Evolutionary conservation across 2,888 invertebrate genomes (phyloP).

Genomic region (Cephus runcator): DNA sequence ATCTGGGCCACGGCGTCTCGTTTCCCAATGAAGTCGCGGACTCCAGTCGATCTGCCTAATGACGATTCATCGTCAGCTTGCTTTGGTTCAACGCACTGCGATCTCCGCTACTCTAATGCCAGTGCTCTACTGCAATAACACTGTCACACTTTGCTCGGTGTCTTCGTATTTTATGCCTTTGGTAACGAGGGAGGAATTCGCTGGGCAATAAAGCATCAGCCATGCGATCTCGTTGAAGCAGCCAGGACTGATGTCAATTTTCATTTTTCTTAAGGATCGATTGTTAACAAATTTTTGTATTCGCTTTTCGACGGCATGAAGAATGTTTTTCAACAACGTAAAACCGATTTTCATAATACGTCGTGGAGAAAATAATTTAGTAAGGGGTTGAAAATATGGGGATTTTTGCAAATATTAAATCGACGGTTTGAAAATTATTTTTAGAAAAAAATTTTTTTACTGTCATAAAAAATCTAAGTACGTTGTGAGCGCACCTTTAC

Average conservation of each 20-base stretch:
- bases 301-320: too few relatives aligned
- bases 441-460: too few relatives aligned
- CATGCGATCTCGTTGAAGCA: background rate
- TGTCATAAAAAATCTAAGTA: background rate
- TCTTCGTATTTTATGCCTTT: background rate
- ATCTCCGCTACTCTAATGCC: background rate
- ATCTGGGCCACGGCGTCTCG: slow-evolving; percentile 51
- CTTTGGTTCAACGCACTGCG: slow-evolving; percentile 44
- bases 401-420: too few relatives aligned
- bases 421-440: too few relatives aligned
- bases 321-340: too few relatives aligned
- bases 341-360: too few relatives aligned
- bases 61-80: slow-evolving; percentile 39
- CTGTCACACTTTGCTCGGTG: background rate
- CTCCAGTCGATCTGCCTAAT: slow-evolving; percentile 37
- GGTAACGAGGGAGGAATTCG: slow-evolving; percentile 5
- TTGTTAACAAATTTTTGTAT: background rate
- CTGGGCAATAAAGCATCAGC: background rate
- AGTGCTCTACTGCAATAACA: slow-evolving; percentile 1
- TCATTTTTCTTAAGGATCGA: background rate
- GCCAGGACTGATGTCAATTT: background rate
- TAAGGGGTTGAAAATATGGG: too few relatives aligned
- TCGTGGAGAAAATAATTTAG: too few relatives aligned
- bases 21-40: slow-evolving; percentile 44
- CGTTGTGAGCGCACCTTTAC: background rate